Evolutionary conservation across 2,797 vertebrate genomes (phyloP), one percentile per base, ranked within the genome.

Genomic region (Pagetopsis macropterus): DNA sequence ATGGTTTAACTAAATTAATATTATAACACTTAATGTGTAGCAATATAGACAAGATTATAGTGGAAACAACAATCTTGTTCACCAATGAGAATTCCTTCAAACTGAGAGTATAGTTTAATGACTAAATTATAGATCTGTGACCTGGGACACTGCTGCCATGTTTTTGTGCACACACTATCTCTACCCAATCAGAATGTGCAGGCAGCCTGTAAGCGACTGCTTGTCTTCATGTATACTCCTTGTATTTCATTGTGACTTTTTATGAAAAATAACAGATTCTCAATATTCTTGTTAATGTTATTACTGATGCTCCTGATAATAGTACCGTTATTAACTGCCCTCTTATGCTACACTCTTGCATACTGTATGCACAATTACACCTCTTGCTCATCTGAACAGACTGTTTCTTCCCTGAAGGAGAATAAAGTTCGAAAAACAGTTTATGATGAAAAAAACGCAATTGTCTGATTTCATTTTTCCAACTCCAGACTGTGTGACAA

Each of bases 341-440:
- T 89, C 84, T 79, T 88, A 89, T 91, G 87, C 88, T 91, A 92
- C 90, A 87, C 86, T 85, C 78, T 89, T 84, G 85, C 87, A 91
- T 86, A 86, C 88, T 91, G 83, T 89, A 89, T 87, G 83, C 89
- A 91, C 88, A 89, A 90, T 91, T 92, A 89, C 87, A 91, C 82
- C 87, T 90, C 83, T 79, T 84, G 82, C 81, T 91, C 90, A 91
- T 90, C 82, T 89, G 84, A 90, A 91, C 81, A 88, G 90, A 89
- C 89, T 91, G 91, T 93, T 92, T 93, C 87, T 90, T 92, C 89
- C 89, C 75, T 73, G 73, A 87, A 80, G 89, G 78, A 91, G 82
- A 94, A 94, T 94, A 94, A 94, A 93, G 86, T 86, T 88, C 17
- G 60, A 87, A 83, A 37, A 91, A 82, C 76, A 71, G 78, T 90